phyloP scores from a whole-genome alignment of 2,888 invertebrate species.

The Limnephilus auricula region DNA sequence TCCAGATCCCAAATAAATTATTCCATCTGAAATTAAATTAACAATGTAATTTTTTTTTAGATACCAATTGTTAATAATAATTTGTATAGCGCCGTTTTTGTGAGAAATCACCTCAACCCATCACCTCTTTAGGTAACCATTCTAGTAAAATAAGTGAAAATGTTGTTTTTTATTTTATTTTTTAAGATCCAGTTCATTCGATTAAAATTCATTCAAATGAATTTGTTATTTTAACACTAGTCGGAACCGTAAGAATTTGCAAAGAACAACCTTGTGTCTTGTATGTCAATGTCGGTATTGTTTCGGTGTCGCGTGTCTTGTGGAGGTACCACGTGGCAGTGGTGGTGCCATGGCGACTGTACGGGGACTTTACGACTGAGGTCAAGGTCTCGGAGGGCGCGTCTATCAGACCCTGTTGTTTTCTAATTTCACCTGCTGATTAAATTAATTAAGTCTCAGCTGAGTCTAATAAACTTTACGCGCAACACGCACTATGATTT shows the following conservation, averaged over 20 bases:
- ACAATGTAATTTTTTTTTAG: too few species aligned
- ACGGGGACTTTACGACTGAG: neutral
- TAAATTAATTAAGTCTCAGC: neutral
- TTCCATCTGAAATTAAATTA: too few species aligned
- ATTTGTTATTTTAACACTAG: neutral
- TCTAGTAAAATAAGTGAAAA: too few species aligned
- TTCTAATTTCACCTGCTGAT: neutral
- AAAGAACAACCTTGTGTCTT: neutral
- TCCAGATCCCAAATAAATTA: too few species aligned
- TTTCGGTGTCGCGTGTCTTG: neutral
- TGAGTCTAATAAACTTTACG: neutral
- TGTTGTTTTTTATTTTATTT: too few species aligned
- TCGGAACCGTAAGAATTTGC: neutral
- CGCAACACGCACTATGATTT: neutral
- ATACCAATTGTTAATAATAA: too few species aligned
- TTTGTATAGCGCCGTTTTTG: too few species aligned
- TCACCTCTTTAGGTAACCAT: too few species aligned
- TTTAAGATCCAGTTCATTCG: neutral
- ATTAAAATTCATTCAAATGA: neutral
- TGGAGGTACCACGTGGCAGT: neutral
- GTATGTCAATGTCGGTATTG: neutral
- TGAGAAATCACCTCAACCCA: too few species aligned
- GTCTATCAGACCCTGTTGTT: neutral
- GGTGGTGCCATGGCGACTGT: neutral
- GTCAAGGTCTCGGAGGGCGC: constrained; percentile 15